Base-by-base conservation (phyloP, 2,888 invertebrate species). In the Conus canariensis region DNA sequence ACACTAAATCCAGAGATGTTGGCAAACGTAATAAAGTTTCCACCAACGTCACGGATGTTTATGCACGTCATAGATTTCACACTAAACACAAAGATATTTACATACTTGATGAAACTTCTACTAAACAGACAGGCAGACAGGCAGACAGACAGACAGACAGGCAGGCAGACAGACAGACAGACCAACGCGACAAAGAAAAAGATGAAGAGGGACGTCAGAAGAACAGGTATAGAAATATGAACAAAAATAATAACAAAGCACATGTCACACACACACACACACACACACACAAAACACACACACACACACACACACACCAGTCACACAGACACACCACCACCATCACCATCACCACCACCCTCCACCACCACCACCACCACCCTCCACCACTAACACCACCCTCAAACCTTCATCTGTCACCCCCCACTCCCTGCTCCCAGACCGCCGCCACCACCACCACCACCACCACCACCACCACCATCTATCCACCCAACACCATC, bases 281-380 rank as follows among this genome's bases (percentile, higher is more conserved):
- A 70, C 70, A 70, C 70, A 70, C 70, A 70, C 70, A 70, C 70
- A 70, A 70, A 14, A 70, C 70, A 70, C 70, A 70, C 70, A 70
- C 70, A 70, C 70, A 70, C 70, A 80, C 77, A 80, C 77, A 80
- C 77, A 80, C 77, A 80, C 25, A 80, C 77, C 77, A 77, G 45
- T 45, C 25, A 77, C 77, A 45, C 45, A 10, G 30, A 77, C 77
- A 10, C 74, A 74, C 74, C 45, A 30, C 14, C 45, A 80, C 80
- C 12, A 80, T 14, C 45, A 30, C 14, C 80, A 77, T 25, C 70
- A 74, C n/a, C 70, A 70, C 70, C 70, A 70, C 70, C 70, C 30
- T 30, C 30, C 30, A 77, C 30, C 45, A 80, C 80, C 12, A 80
- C 30, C 30, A 30, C 12, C 80, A 77, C 30, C 8, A 74, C 70